Evolutionary conservation across 2,888 invertebrate species (phyloP).

Genomic region (Drosophila seclusa): DNA sequence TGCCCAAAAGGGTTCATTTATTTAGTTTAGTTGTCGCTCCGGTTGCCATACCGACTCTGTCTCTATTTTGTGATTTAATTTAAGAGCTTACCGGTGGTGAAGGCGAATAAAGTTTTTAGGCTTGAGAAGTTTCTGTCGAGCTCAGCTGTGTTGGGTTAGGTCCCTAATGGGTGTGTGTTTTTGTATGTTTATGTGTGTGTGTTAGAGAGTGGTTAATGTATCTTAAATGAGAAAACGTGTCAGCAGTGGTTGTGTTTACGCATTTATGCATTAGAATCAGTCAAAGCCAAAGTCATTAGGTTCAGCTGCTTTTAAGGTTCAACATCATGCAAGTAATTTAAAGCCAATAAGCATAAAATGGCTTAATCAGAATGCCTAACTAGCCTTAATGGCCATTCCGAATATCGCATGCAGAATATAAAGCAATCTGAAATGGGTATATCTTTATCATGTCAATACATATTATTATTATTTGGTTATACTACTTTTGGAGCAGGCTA

Average conservation of each 20-base stretch:
- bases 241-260: slow-evolving; percentile 48
- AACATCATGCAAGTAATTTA: slow-evolving; percentile 33
- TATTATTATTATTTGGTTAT: not conserved
- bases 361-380: not conserved
- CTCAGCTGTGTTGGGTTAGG: slow-evolving; percentile 28
- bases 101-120: slow-evolving; percentile 37
- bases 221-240: slow-evolving; percentile 74
- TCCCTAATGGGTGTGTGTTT: slow-evolving; percentile 27
- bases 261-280: slow-evolving; percentile 48
- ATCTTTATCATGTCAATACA: not conserved
- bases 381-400: not conserved
- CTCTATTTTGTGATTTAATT: slow-evolving; percentile 79
- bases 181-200: slow-evolving; percentile 18
- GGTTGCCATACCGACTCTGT: slow-evolving; percentile 61
- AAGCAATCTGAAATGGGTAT: not conserved
- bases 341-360: slow-evolving; percentile 21
- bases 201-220: slow-evolving; percentile 60
- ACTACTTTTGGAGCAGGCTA: not conserved
- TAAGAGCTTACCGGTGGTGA: slow-evolving; percentile 64
- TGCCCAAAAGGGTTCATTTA: slow-evolving; percentile 78
- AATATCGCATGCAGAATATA: not conserved
- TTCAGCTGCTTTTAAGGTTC: slow-evolving; percentile 39
- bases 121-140: slow-evolving; percentile 32
- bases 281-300: slow-evolving; percentile 43
- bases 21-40: slow-evolving; percentile 67